phyloP scores from a whole-genome alignment of 2,113 vertebrate genomes.

The Alaudala cheleensis region DNA sequence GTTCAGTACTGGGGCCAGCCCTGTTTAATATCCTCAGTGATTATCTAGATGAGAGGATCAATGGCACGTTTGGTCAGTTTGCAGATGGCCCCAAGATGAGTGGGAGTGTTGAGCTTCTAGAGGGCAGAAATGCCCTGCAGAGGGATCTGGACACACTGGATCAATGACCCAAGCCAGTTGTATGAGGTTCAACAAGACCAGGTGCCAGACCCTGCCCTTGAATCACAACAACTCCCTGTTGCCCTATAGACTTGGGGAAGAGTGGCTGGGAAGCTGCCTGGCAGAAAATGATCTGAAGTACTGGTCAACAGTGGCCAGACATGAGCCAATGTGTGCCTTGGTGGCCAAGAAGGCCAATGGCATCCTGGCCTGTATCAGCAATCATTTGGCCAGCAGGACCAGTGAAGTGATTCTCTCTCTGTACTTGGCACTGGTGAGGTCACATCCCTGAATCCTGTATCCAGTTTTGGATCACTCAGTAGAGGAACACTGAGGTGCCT shows the following conservation, averaged over 20 bases:
- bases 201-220: background rate
- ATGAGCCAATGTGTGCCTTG: background rate
- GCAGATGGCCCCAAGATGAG: background rate
- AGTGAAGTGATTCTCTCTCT: rapidly evolving
- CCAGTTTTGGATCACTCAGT: background rate
- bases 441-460: background rate
- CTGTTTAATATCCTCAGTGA: background rate
- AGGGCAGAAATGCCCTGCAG: background rate
- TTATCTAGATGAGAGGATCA: background rate
- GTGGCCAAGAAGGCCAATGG: background rate
- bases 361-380: background rate
- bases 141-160: background rate
- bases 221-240: background rate
- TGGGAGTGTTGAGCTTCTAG: background rate
- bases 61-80: background rate
- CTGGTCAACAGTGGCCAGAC: background rate
- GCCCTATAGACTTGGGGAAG: background rate
- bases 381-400: background rate
- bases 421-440: rapidly evolving
- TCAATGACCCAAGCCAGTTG: background rate
- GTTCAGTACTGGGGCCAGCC: background rate
- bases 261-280: background rate
- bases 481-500: background rate
- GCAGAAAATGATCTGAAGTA: background rate
- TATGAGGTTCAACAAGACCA: background rate